Conservation (phyloP, 2,113 vertebrate species). For the Clupea harengus region DNA sequence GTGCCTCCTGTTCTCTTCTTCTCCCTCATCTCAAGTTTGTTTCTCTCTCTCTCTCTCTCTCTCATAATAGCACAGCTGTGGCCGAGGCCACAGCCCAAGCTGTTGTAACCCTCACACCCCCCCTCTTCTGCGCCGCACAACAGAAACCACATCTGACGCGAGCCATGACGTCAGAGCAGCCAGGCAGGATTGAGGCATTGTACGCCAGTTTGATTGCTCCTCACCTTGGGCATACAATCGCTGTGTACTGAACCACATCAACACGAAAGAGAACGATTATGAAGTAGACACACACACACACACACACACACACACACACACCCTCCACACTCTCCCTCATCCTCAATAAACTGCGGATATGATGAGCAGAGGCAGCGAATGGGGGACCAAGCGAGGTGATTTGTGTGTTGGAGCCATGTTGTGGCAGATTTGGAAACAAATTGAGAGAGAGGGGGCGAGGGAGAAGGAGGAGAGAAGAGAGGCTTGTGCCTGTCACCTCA, state of each 20-base stretch:
- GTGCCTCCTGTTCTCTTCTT: background rate
- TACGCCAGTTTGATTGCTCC: background rate
- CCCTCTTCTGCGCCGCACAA: background rate
- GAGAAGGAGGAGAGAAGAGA: background rate
- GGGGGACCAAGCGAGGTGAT: background rate
- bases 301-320: conserved; percentile 8
- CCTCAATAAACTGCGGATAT: background rate
- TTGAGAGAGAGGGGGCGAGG: background rate
- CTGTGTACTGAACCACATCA: background rate
- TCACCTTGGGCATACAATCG: background rate
- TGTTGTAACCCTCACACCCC: background rate
- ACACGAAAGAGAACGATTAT: background rate
- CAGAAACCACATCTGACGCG: background rate
- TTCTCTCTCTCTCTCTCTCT: background rate
- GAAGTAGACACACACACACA: background rate
- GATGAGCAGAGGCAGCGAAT: background rate
- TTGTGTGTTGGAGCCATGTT: background rate
- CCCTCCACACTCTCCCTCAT: background rate
- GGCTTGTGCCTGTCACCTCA: background rate
- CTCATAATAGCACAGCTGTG: background rate
- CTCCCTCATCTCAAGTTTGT: background rate
- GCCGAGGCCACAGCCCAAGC: background rate
- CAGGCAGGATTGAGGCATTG: background rate
- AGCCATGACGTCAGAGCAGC: background rate
- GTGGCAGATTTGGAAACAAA: background rate